Evolutionary conservation across 2,113 vertebrate species (phyloP).

Genomic region (Otis tarda): DNA sequence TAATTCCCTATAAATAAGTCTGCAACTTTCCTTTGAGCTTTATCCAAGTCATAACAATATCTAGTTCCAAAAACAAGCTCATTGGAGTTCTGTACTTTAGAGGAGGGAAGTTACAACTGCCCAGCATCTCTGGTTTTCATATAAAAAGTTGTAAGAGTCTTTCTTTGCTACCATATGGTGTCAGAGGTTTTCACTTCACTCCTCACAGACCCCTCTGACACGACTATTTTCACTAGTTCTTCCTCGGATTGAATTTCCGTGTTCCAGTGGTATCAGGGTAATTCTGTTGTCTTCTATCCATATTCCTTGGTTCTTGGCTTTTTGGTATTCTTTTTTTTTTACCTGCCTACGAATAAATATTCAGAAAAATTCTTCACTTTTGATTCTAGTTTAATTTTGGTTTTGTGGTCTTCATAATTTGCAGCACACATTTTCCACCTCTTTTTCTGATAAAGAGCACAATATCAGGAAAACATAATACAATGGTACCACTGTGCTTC

Average conservation of each 20-base stretch:
- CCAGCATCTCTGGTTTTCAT: background rate
- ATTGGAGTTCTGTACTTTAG: background rate
- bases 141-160: background rate
- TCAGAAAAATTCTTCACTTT: background rate
- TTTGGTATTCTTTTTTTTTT: background rate
- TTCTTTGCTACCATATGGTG: background rate
- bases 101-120: background rate
- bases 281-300: background rate
- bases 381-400: background rate
- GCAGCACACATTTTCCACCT: background rate
- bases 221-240: background rate
- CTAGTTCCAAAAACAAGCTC: background rate
- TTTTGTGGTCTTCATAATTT: background rate
- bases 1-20: conserved; percentile 1
- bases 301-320: background rate
- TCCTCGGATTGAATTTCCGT: background rate
- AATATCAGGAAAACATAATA: background rate
- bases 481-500: background rate
- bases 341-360: background rate
- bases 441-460: background rate
- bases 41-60: background rate
- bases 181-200: background rate
- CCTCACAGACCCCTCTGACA: background rate
- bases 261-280: background rate
- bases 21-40: conserved; percentile 14